Evolutionary conservation across 2,797 vertebrate species (phyloP), one percentile per base, ranked within the genome.

Genomic region (Momotus momota): DNA sequence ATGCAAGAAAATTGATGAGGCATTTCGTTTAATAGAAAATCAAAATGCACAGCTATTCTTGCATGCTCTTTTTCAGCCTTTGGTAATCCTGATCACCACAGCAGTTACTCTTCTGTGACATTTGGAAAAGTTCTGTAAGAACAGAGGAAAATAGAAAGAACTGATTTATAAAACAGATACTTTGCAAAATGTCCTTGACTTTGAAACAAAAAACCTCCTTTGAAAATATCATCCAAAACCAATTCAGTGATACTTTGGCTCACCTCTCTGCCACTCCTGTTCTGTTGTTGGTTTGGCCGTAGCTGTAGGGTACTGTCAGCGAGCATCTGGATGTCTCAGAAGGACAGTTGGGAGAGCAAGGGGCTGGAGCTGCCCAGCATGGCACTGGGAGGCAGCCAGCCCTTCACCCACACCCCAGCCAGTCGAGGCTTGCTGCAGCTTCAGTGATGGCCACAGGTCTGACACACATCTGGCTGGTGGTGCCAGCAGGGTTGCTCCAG

Each of bases 81-180:
- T 23, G 54, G 35, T 78, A 77, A 77, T 57, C 52, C 35, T 69
- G 54, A 72, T 73, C 27, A 86, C 66, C 33, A 25, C 22, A 64
- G 86, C 33, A 75, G 54, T 83, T 85, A 62, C 8, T 88, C 58
- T 75, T 88, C 75, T 83, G 25, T 96, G 91, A 83, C 89, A 90
- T 93, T 93, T 94, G 43, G 58, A 94, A 75, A 96, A 96, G 72
- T 92, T 90, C 81, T 2, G 13, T 70, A 93, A 91, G 41, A 87
- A 67, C 58, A 88, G 49, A 93, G 46, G 26, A 73, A 71, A 88
- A 72, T 35, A 92, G 83, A 95, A 94, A 88, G 15, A 88, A 73
- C 55, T 66, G 81, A 93, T 94, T 93, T 65, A 86, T 88, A 83
- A 87, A 81, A 66, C 43, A 87, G 66, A 83, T 65, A 67, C 14